Evolutionary conservation across 2,888 invertebrate species (phyloP).

Genomic region (Julus scandinavius): DNA sequence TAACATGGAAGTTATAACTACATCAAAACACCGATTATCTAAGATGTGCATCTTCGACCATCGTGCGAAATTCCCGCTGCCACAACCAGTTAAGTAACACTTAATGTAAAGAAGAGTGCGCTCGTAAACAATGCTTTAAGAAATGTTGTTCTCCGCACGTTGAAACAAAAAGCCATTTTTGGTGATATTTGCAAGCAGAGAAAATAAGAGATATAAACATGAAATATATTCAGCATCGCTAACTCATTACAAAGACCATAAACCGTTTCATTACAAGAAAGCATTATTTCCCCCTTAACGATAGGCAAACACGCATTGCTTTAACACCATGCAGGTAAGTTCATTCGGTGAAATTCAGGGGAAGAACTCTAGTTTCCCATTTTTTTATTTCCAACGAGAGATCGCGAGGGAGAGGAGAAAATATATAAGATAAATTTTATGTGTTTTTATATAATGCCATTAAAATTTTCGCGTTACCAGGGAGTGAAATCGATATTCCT

Average conservation of each 20-base stretch:
- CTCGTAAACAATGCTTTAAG: not conserved
- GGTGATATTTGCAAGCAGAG: not conserved
- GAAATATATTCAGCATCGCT: not conserved
- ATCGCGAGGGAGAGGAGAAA: not conserved
- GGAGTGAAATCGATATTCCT: slow-evolving; percentile 40
- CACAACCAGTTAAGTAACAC: not conserved
- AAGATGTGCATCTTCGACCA: not conserved
- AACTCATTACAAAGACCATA: not conserved
- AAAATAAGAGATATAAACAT: not conserved
- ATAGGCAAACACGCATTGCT: slow-evolving; percentile 36
- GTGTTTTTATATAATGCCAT: slow-evolving; percentile 45
- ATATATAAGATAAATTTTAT: slow-evolving; percentile 29
- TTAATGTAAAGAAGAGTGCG: not conserved
- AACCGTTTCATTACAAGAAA: slow-evolving; percentile 38
- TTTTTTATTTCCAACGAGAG: not conserved
- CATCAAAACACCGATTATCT: too few relatives aligned
- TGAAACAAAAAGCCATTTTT: not conserved
- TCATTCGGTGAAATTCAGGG: not conserved
- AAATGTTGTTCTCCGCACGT: not conserved
- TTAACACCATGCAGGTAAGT: not conserved
- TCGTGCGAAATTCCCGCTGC: too few relatives aligned
- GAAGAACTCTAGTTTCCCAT: not conserved
- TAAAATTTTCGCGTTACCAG: slow-evolving; percentile 31
- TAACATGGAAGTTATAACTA: too few relatives aligned
- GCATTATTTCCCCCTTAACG: slow-evolving; percentile 25